Evolutionary conservation across 2,797 vertebrate species (phyloP).

Genomic region (Lycodopsis pacificus): DNA sequence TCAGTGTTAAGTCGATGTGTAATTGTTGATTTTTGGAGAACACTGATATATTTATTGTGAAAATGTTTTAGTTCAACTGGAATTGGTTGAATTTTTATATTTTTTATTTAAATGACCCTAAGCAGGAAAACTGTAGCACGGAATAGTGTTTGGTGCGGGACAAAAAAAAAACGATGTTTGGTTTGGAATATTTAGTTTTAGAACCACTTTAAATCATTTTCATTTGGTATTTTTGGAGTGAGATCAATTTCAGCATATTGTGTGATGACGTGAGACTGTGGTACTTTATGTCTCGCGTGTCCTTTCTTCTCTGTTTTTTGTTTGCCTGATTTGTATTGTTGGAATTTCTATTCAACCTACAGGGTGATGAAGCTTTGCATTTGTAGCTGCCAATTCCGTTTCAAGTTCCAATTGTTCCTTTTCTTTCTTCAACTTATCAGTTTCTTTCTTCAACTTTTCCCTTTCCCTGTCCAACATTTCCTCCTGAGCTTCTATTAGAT

Average conservation of each 20-base stretch:
- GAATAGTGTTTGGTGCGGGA: conserved; percentile 19
- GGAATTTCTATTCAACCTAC: conserved; percentile 69
- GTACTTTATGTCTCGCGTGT: conserved; percentile 37
- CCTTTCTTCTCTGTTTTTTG: conserved; percentile 14
- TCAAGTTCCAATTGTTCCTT: no score
- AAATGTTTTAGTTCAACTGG: conserved; percentile 47
- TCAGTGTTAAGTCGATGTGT: conserved; percentile 37
- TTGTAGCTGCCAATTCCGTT: no score
- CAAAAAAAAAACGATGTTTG: background rate
- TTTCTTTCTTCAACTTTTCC: no score
- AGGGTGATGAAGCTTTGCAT: no score
- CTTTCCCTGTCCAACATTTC: no score
- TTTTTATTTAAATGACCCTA: conserved; percentile 22
- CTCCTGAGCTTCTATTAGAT: no score
- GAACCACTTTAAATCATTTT: conserved; percentile 29
- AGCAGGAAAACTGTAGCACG: conserved; percentile 65
- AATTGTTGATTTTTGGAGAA: conserved; percentile 31
- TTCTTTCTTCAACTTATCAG: no score
- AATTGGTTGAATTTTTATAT: conserved; percentile 9
- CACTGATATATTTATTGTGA: conserved; percentile 67
- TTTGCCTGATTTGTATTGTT: conserved; percentile 64
- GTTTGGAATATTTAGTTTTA: background rate
- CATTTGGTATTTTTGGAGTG: conserved; percentile 14
- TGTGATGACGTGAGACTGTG: conserved; percentile 33
- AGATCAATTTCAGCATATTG: conserved; percentile 8